These are phyloP conservation scores for Drosophila kanekoi DNA, from an alignment of 2,888 invertebrate species.

Conservation along the genomic window DNA sequence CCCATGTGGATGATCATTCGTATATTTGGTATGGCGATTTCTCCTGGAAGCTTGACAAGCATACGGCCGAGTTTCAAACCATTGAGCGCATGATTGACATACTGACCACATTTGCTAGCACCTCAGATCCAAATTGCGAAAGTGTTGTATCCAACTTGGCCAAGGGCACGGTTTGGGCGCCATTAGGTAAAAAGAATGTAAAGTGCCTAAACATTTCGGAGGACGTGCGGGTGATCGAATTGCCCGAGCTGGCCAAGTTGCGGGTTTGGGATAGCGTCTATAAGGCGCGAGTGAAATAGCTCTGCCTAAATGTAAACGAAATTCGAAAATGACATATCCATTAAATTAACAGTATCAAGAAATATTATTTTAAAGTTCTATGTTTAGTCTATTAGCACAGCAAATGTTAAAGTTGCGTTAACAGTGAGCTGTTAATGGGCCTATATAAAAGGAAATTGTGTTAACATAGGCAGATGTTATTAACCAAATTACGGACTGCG, in stretches of 20 bases:
- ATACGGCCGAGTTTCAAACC: slow-evolving; percentile 80
- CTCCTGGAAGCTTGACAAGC: slow-evolving; percentile 72
- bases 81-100: slow-evolving; percentile 83
- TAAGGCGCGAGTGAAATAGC: slow-evolving; percentile 12
- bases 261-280: slow-evolving; percentile 79
- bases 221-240: slow-evolving; percentile 67
- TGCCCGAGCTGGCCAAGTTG: slow-evolving; percentile 81
- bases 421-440: background rate
- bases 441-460: background rate
- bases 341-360: slow-evolving; percentile 25
- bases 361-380: background rate
- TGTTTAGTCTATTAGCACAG: background rate
- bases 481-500: no score
- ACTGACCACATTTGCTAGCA: slow-evolving; percentile 79
- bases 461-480: background rate
- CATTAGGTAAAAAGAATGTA: slow-evolving; percentile 54
- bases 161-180: slow-evolving; percentile 50
- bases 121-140: slow-evolving; percentile 80
- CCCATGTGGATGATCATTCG: slow-evolving; percentile 84
- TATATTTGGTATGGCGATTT: slow-evolving; percentile 83
- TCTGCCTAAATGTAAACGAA: background rate
- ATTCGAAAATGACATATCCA: background rate
- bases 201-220: slow-evolving; percentile 80
- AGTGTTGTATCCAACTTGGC: slow-evolving; percentile 23
- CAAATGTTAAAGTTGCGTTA: background rate